phyloP scores from a whole-genome alignment of 2,888 invertebrate species.

The Steinernema carpocapsae region DNA sequence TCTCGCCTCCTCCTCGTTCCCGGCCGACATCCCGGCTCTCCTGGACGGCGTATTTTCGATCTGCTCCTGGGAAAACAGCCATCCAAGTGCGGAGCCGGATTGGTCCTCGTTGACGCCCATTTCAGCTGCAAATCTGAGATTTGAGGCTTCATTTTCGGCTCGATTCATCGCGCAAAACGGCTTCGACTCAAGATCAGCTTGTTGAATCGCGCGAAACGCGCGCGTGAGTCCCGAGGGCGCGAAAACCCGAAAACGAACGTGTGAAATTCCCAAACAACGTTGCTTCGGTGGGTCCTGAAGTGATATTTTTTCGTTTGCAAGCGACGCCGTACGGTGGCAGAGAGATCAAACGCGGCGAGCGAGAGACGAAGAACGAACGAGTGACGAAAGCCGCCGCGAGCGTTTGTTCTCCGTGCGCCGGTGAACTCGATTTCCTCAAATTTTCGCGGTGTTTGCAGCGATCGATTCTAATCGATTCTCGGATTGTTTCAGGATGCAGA shows the following conservation, averaged over 20 bases:
- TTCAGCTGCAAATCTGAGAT: too few relatives aligned
- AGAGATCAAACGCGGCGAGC: neutral
- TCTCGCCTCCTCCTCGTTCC: constrained; percentile 87
- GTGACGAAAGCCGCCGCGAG: constrained; percentile 3
- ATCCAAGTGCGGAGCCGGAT: constrained; percentile 20
- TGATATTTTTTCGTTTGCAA: neutral
- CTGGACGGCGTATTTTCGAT: constrained; percentile 83
- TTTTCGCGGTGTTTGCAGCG: too few relatives aligned
- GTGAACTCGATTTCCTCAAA: neutral
- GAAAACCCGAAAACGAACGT: constrained; percentile 3
- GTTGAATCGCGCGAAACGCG: too few relatives aligned
- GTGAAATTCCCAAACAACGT: neutral
- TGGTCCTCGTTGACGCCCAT: neutral
- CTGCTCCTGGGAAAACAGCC: constrained; percentile 63
- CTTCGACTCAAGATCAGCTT: neutral
- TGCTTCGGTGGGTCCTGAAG: neutral
- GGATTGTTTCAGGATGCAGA: neutral
- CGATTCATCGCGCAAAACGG: too few relatives aligned
- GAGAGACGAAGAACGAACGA: neutral
- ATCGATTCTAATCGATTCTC: neutral
- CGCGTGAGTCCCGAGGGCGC: neutral
- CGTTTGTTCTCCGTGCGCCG: neutral
- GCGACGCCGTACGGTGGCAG: neutral
- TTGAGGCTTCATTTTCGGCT: too few relatives aligned
- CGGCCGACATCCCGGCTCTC: constrained; percentile 84